phyloP scores from a whole-genome alignment of 92 coral and sea anemone species.

The Porites rus region DNA sequence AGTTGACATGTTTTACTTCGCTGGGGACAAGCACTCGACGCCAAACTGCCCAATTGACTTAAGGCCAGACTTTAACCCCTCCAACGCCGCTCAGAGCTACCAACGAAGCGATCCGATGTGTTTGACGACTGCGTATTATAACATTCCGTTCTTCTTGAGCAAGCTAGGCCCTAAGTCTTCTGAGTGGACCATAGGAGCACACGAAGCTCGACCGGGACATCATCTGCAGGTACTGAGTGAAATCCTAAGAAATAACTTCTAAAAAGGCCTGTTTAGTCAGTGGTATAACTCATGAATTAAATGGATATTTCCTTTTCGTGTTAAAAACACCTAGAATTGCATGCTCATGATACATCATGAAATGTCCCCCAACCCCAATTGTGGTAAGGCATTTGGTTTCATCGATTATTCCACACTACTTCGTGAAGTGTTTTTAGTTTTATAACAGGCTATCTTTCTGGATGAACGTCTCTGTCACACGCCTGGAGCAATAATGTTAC shows the following conservation, averaged over 20 bases:
- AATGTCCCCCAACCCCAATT: too few relatives aligned
- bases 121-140: constrained; percentile 38
- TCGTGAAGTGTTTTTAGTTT: too few relatives aligned
- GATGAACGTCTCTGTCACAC: too few relatives aligned
- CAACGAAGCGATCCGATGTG: constrained; percentile 38
- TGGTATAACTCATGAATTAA: too few relatives aligned
- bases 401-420: too few relatives aligned
- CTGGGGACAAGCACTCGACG: constrained; percentile 67
- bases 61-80: constrained; percentile 69
- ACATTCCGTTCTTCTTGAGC: constrained; percentile 69
- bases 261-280: not conserved
- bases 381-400: too few relatives aligned
- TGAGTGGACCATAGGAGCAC: constrained; percentile 80
- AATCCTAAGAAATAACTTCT: not conserved
- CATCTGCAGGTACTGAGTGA: constrained; percentile 62
- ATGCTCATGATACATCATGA: too few relatives aligned
- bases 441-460: too few relatives aligned
- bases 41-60: constrained; percentile 74
- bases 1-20: constrained; percentile 65
- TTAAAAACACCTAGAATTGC: too few relatives aligned
- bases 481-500: too few relatives aligned
- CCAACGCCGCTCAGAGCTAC: constrained; percentile 71
- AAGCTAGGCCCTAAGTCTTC: constrained; percentile 67
- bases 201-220: constrained; percentile 82
- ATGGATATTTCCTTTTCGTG: too few relatives aligned